phyloP scores from a whole-genome alignment of 2,888 invertebrate genomes.

The Tricholauxania praeusta region DNA sequence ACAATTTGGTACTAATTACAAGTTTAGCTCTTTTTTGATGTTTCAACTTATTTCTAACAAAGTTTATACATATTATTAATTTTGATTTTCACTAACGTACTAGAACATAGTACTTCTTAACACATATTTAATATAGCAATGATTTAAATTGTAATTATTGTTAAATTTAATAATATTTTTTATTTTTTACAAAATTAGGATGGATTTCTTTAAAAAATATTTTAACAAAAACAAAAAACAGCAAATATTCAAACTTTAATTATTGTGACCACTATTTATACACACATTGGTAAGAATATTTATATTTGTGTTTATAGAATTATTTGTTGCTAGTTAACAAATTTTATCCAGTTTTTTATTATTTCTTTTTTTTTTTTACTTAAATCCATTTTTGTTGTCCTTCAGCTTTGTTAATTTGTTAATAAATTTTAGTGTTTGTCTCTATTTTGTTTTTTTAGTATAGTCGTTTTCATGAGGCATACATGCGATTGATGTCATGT shows the following conservation, averaged over 20 bases:
- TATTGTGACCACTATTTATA: constrained; percentile 29
- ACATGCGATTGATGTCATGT: constrained; percentile 93
- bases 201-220: too few species aligned
- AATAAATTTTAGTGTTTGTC: neutral
- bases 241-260: constrained; percentile 7
- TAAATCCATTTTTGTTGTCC: constrained; percentile 26
- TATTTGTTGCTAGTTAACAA: constrained; percentile 24
- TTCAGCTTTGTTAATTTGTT: constrained; percentile 5
- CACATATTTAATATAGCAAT: neutral
- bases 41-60: constrained; percentile 7
- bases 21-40: constrained; percentile 18
- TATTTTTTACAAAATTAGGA: neutral
- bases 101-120: too few species aligned
- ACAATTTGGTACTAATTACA: too few species aligned
- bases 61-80: too few species aligned
- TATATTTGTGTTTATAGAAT: constrained; percentile 10
- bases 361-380: constrained; percentile 31
- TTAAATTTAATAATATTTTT: constrained; percentile 37
- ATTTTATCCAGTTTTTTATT: constrained; percentile 19
- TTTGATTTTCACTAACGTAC: too few species aligned
- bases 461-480: constrained; percentile 82
- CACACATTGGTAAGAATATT: constrained; percentile 19
- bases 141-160: constrained; percentile 8
- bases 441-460: constrained; percentile 44
- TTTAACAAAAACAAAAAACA: neutral